These are phyloP conservation scores for Gastrophryne carolinensis DNA, from an alignment of 2,797 vertebrate genomes.

Conservation along the genomic window DNA sequence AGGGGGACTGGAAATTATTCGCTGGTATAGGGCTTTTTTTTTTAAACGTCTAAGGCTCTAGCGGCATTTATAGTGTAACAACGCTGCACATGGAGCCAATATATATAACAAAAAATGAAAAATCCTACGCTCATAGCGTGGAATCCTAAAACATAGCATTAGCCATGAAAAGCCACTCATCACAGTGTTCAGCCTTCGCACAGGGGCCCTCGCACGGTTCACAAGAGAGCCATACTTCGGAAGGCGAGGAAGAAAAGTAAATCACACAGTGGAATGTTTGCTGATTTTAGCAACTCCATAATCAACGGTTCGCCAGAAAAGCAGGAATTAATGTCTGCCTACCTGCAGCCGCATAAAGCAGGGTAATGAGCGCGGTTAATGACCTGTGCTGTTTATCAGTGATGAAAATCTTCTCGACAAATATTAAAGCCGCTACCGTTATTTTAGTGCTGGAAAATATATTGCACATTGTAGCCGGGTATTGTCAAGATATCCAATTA, in stretches of 20 bases:
- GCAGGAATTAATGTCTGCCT: slow-evolving; percentile 33
- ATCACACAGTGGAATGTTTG: slow-evolving; percentile 21
- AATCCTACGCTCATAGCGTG: neutral
- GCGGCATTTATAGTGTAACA: too few species aligned
- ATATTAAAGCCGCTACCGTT: slow-evolving; percentile 16
- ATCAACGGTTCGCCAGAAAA: slow-evolving; percentile 28
- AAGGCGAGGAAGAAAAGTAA: slow-evolving; percentile 27
- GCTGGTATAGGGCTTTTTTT: too few species aligned
- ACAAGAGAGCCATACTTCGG: slow-evolving; percentile 23
- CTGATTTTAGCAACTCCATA: slow-evolving; percentile 34
- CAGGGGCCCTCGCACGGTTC: neutral
- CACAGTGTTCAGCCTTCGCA: neutral
- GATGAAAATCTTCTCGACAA: slow-evolving; percentile 35
- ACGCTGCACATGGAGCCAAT: neutral
- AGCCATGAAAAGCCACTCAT: neutral
- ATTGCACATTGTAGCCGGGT: slow-evolving; percentile 15
- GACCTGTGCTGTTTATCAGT: slow-evolving; percentile 37
- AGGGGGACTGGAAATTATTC: too few species aligned
- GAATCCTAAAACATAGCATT: neutral
- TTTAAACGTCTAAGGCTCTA: too few species aligned
- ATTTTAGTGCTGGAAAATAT: slow-evolving; percentile 2
- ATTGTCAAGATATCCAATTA: slow-evolving; percentile 19
- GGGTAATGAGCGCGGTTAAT: slow-evolving; percentile 28
- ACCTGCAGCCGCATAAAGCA: slow-evolving; percentile 24
- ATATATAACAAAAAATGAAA: neutral